Base-by-base conservation (phyloP, 2,113 vertebrate genomes). In the Romanogobio albipinnatus region DNA sequence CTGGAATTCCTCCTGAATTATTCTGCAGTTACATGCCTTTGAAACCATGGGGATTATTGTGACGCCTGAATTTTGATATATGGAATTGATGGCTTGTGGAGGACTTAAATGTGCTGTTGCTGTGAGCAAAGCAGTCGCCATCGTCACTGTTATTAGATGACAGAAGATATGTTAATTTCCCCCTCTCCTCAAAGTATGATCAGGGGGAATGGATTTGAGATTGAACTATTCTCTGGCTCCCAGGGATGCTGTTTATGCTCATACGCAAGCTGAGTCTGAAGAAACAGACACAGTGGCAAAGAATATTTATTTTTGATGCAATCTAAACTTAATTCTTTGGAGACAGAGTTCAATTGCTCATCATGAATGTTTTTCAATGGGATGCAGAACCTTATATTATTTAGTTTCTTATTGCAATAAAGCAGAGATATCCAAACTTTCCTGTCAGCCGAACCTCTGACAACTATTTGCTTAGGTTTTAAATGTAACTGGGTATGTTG, bases 61-160 rank as follows among this genome's bases (percentile, higher is more conserved):
- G 33, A 82, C 43, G 66, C 51, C 22, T 39, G 49, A 71, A 81
- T 70, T 70, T 81, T 66, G 59, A 66, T 66, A 33, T 22, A 13
- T 66, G 47, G 29, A 80, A 47, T 80, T 49, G 47, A 64, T 49
- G 24, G 62, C 29, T 66, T 66, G 62, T 29, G 10, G 26, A 39
- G 19, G 19, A 68, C 33, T 36, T 68, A 36, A 81, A 66, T 36
- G 15, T 61, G 51, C 29, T 5, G 33, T 79, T 45, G 36, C 77
- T 33, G 5, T 24, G 75, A 71, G 15, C 36, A 53, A 85, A 80
- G 76, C 33, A n/a, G 51, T 61, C 33, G 11, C 76, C 17, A 15
- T 80, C 45, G 62, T 73, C 39, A 0, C 15, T 75, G 39, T 74
- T 81, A 86, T 53, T 64, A 86, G 78, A 66, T 43, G 84, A 82